Conservation (phyloP, 23 tunicate genomes). For the Phallusia fumigata region DNA sequence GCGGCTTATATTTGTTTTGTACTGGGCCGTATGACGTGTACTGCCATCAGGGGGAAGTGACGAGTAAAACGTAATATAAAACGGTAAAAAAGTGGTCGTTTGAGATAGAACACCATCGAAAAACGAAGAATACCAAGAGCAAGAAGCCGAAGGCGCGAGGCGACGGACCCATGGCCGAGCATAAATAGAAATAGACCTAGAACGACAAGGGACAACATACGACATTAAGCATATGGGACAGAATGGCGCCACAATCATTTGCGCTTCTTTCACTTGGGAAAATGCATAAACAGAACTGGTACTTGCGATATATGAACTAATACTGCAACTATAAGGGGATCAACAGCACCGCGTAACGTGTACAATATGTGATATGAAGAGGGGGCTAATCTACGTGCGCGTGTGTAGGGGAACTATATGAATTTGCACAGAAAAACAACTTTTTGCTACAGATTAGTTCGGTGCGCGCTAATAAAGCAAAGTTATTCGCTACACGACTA, state of each 20-base stretch:
- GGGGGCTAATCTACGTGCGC: too few species aligned
- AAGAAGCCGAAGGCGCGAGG: not conserved
- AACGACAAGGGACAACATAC: not conserved
- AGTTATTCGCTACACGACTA: too few species aligned
- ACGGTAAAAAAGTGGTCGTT: slow-evolving; percentile 1
- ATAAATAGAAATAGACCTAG: not conserved
- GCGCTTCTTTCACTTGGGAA: not conserved
- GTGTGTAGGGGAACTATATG: too few species aligned
- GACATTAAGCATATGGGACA: not conserved
- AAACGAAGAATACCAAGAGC: not conserved
- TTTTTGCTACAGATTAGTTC: too few species aligned
- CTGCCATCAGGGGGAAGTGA: not conserved
- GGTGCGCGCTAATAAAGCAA: too few species aligned
- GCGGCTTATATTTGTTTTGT: not conserved
- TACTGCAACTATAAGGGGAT: not conserved
- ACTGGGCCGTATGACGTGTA: not conserved
- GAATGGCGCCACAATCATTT: not conserved
- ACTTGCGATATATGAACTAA: slow-evolving; percentile 7
- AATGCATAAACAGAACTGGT: not conserved
- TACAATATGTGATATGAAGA: not conserved
- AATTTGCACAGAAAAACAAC: too few species aligned
- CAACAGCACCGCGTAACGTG: not conserved
- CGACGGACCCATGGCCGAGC: too few species aligned
- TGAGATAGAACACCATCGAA: slow-evolving; percentile 13
- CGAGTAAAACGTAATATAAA: not conserved